phyloP scores from a whole-genome alignment of 2,797 vertebrate genomes.

The Silurus aristotelis region DNA sequence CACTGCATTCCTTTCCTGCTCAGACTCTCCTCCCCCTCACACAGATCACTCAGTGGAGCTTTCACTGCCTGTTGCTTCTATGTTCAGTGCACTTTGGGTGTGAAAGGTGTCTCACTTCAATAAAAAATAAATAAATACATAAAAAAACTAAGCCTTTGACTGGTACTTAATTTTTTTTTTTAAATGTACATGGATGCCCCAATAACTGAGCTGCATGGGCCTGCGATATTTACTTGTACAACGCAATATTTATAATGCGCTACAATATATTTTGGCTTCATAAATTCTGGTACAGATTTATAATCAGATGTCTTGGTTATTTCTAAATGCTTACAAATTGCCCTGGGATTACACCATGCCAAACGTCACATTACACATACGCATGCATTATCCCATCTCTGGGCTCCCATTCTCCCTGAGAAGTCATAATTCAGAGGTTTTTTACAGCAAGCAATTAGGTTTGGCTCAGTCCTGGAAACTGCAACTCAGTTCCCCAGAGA shows the following conservation, averaged over 20 bases:
- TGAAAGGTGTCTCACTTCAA: constrained; percentile 7
- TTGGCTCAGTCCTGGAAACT: constrained; percentile 6
- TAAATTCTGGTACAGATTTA: background rate
- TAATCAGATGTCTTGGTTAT: background rate
- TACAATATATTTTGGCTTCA: background rate
- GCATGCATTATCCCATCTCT: background rate
- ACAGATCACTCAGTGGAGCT: constrained; percentile 31
- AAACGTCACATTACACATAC: background rate
- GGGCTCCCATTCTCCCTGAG: background rate
- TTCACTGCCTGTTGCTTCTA: constrained; percentile 19
- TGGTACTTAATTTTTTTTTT: background rate
- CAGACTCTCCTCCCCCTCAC: constrained; percentile 41
- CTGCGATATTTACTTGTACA: background rate
- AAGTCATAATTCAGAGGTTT: background rate
- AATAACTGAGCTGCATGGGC: background rate
- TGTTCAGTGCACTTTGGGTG: background rate
- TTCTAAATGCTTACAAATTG: background rate
- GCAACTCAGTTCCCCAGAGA: background rate
- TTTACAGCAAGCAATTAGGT: constrained; percentile 3
- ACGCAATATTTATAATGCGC: background rate
- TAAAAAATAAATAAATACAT: background rate
- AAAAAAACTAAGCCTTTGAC: background rate
- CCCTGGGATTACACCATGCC: background rate
- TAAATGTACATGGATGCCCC: background rate
- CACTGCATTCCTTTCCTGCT: constrained; percentile 47